Evolutionary conservation across 2,113 vertebrate species (phyloP).

Genomic region (Ptilonorhynchus violaceus): DNA sequence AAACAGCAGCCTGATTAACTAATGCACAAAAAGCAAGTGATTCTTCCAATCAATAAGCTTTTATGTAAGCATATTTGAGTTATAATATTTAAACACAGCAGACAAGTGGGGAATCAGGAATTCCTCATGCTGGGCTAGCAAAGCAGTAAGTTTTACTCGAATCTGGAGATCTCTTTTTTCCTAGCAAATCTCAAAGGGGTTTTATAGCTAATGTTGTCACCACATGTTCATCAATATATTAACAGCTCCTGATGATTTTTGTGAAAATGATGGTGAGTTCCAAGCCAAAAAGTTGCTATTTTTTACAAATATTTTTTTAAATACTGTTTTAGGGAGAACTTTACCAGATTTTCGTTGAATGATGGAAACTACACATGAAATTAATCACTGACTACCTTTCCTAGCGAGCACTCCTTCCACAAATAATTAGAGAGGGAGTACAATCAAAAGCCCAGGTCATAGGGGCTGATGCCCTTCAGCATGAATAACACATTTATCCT

Average conservation of each 20-base stretch:
- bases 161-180: neutral
- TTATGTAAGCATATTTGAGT: slow-evolving; percentile 63
- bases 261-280: neutral
- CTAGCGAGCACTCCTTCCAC: neutral
- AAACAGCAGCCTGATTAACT: slow-evolving; percentile 71
- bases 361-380: neutral
- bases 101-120: slow-evolving; percentile 48
- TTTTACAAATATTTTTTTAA: neutral
- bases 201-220: slow-evolving; percentile 4
- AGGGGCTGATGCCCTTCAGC: neutral
- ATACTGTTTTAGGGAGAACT: neutral
- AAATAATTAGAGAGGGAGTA: neutral
- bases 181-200: neutral
- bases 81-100: slow-evolving; percentile 63
- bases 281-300: neutral
- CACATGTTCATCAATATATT: slow-evolving; percentile 14
- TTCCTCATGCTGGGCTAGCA: slow-evolving; percentile 28
- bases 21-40: slow-evolving; percentile 69
- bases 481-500: neutral
- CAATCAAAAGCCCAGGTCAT: neutral
- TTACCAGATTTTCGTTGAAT: neutral
- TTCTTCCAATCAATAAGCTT: slow-evolving; percentile 68
- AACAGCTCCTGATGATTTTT: neutral
- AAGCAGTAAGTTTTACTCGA: slow-evolving; percentile 32
- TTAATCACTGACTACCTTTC: neutral